phyloP scores from a whole-genome alignment of 2,888 invertebrate species.

The Tenthredo notha region DNA sequence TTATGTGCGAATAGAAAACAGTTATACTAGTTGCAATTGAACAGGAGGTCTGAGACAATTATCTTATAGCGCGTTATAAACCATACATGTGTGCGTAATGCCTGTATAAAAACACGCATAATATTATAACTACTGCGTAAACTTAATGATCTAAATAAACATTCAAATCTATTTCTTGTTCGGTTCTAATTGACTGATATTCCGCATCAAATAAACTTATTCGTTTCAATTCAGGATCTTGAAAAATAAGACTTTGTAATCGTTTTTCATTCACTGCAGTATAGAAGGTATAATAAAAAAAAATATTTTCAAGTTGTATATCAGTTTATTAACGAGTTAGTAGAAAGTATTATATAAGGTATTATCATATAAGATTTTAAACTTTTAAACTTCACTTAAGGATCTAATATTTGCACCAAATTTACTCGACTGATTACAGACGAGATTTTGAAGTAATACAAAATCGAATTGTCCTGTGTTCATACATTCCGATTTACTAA shows the following conservation, averaged over 20 bases:
- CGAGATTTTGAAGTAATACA: not conserved
- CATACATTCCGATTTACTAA: not conserved
- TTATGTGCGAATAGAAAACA: not conserved
- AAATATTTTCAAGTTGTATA: not conserved
- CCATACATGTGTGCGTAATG: not conserved
- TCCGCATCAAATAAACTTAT: not conserved
- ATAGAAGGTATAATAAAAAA: not conserved
- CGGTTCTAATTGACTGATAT: not conserved
- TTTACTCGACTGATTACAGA: slow-evolving; percentile 3
- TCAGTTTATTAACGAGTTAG: not conserved
- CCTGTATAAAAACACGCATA: not conserved
- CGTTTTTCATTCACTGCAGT: not conserved
- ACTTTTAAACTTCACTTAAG: not conserved
- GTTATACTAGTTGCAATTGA: not conserved
- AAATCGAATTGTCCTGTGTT: not conserved
- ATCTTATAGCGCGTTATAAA: not conserved
- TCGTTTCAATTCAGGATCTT: not conserved
- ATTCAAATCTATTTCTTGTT: not conserved
- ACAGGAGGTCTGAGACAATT: not conserved
- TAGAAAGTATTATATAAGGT: not conserved
- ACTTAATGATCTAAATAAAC: not conserved
- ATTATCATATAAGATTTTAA: not conserved
- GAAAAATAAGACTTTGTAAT: not conserved
- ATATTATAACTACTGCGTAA: not conserved
- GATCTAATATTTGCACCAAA: not conserved